phyloP scores from a whole-genome alignment of 2,797 vertebrate species.

The Anguilla pacifica region DNA sequence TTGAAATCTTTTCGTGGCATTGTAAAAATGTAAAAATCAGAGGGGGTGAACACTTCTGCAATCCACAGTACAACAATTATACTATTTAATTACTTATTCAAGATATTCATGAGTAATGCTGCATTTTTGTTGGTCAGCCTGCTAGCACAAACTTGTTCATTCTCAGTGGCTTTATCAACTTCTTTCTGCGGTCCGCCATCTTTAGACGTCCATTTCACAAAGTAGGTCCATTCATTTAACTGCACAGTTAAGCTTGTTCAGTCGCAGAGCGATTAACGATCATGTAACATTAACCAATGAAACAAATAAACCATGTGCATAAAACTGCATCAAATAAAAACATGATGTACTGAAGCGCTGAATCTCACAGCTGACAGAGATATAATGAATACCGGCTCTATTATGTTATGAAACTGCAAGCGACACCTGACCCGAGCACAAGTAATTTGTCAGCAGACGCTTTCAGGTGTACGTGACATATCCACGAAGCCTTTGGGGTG shows the following conservation, averaged over 20 bases:
- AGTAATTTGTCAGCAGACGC: not conserved
- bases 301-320: not conserved
- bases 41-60: no score
- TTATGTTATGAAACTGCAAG: not conserved
- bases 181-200: not conserved
- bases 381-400: not conserved
- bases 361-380: not conserved
- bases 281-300: not conserved
- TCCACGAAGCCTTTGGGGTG: not conserved
- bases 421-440: conserved; percentile 3
- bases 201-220: not conserved
- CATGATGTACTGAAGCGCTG: not conserved
- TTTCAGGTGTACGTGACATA: not conserved
- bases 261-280: not conserved
- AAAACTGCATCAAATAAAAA: not conserved
- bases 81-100: not conserved
- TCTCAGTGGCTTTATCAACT: not conserved
- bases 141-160: not conserved
- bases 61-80: not conserved
- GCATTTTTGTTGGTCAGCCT: no score
- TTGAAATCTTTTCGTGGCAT: no score
- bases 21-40: no score
- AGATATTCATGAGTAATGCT: not conserved
- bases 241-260: not conserved
- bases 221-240: not conserved